Percentiles rank a stretch among this genome's conserved stretches.
These are phyloP conservation scores for Henricia sp. DNA, from an alignment of 53 echinoderm and acorn worm genomes.

Conservation along the genomic window DNA sequence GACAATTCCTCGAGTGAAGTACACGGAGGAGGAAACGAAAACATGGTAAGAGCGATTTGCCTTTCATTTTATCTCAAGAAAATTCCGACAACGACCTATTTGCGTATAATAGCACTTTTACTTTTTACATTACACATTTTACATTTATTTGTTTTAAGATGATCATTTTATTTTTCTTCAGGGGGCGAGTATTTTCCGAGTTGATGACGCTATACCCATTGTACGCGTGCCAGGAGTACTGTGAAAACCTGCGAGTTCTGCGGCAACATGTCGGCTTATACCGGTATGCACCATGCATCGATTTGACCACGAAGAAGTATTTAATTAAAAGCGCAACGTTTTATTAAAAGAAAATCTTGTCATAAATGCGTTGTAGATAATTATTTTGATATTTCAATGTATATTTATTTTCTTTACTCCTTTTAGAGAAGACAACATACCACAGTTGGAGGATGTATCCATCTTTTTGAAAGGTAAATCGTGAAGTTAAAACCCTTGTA, in stretches of 20 bases:
- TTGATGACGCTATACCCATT: slow-evolving; percentile 74
- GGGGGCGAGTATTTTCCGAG: slow-evolving; percentile 80
- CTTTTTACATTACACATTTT: background rate
- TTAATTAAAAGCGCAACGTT: too few species aligned
- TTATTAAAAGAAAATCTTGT: too few species aligned
- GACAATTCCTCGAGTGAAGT: slow-evolving; percentile 84
- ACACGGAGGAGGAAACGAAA: slow-evolving; percentile 83
- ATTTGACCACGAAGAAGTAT: too few species aligned
- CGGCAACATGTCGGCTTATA: slow-evolving; percentile 85
- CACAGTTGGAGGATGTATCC: slow-evolving; percentile 97
- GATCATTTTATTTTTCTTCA: background rate
- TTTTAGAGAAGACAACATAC: slow-evolving; percentile 73
- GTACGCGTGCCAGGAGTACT: slow-evolving; percentile 87
- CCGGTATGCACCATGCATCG: slow-evolving; percentile 42
- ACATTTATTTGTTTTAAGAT: background rate
- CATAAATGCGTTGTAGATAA: too few species aligned
- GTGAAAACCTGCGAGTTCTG: slow-evolving; percentile 76
- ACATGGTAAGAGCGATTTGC: slow-evolving; percentile 67
- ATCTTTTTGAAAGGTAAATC: slow-evolving; percentile 86
- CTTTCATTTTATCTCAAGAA: background rate
- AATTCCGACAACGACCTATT: background rate
- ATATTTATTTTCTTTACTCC: background rate
- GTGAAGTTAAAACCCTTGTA: too few species aligned
- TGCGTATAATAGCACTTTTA: background rate
- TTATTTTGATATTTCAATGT: too few species aligned